Evolutionary conservation across 1,140 invertebrate genomes (phyloP), one percentile per base, ranked within the genome.

Genomic region (Physella acuta): DNA sequence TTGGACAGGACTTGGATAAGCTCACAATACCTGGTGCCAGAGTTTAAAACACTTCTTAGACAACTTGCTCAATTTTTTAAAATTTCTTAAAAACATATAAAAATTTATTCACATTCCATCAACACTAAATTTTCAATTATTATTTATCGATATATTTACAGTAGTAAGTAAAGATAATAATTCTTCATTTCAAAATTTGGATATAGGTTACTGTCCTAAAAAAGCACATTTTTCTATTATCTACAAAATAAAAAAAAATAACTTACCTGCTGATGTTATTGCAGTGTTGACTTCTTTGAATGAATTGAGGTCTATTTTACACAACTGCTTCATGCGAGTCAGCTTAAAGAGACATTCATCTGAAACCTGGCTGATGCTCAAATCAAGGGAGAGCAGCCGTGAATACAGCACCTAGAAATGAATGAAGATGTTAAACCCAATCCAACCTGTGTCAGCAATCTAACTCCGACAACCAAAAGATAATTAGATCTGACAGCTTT

Each of bases 261-360:
- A 14, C 14, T 59, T 71, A 79, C 78, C 78, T 73, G 72, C 60
- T 31, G 74, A 73, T 30, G 75, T 73, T 20, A 80, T 74, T 24
- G 65, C 59, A 51, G 61, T 60, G 34, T 78, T 72, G n/a, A 72
- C 65, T 44, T 73, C 66, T 68, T 77, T 80, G 34, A 71, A 67
- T 17, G 78, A 76, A 68, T 80, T 80, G 20, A 79, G 74, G 37
- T 80, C 78, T 16, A 80, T 49, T 59, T 80, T 78, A 28, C 55
- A 59, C 4, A 79, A 66, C 16, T 75, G 63, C 16, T 30, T 64
- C 33, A 60, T 33, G 67, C 73, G 75, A 28, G 59, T 58, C 30
- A 80, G 64, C 55, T 76, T 69, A 8, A 56, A 39, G 4, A 80
- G 65, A 37, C 75, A 76, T 33, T 56, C 52, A 65, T 80, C 78